Evolutionary conservation across 2,113 vertebrate species (phyloP).

Genomic region (Passer montanus): DNA sequence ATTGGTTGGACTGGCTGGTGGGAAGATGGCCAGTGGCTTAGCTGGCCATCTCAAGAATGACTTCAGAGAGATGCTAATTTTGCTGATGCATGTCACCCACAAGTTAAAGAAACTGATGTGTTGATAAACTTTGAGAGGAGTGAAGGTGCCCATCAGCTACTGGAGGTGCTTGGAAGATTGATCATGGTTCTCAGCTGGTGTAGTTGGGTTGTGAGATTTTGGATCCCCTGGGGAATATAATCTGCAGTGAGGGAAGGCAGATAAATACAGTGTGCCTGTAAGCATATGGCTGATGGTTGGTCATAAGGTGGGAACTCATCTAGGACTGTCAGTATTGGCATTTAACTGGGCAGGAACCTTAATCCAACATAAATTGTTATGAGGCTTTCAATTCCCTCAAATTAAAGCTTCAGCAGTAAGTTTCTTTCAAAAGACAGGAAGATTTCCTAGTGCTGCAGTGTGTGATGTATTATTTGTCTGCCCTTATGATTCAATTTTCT

Average conservation of each 20-base stretch:
- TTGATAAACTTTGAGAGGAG: not conserved
- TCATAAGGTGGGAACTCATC: not conserved
- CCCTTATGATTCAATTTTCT: conserved; percentile 48
- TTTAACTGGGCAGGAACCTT: conserved; percentile 44
- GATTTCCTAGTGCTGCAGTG: not conserved
- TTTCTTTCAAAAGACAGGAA: conserved; percentile 27
- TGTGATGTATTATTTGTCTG: conserved; percentile 33
- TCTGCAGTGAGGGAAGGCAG: not conserved
- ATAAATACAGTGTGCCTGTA: not conserved
- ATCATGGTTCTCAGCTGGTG: not conserved
- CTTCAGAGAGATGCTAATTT: not conserved
- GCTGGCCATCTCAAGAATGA: not conserved
- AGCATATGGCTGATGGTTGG: not conserved
- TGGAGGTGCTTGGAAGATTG: not conserved
- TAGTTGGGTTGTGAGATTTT: not conserved
- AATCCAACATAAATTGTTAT: conserved; percentile 52
- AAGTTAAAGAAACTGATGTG: not conserved
- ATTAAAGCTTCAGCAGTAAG: conserved; percentile 44
- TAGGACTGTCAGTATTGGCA: conserved; percentile 3
- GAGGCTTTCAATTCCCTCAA: conserved; percentile 43
- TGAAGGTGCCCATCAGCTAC: not conserved
- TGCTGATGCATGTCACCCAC: not conserved
- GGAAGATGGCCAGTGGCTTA: not conserved
- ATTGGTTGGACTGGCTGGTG: not conserved
- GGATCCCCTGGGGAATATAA: not conserved